Base-by-base conservation (phyloP, 2,113 vertebrate species). In the Sander vitreus region DNA sequence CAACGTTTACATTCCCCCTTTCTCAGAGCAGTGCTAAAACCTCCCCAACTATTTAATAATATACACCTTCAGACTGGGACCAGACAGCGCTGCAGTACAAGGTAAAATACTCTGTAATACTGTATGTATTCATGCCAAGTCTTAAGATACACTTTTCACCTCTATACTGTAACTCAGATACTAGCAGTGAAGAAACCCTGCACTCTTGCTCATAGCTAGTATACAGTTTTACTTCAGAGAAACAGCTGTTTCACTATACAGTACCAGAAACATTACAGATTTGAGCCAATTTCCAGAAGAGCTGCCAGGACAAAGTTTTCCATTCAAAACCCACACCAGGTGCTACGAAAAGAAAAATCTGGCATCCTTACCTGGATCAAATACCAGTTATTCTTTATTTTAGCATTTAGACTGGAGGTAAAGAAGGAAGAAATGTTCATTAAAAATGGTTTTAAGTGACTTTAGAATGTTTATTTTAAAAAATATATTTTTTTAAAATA, bases 1-100 rank as follows among this genome's bases (percentile, higher is more conserved):
- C 76, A 64, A 81, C 67, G 72, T 86, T 90, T 80, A 75, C 67
- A 74, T 80, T 73, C 84, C 81, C 76, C 78, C 78, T 23, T 75
- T 91, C 73, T 80, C 86, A 69, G 65, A 88, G 86, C 80, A 11
- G 70, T 85, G 76, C 73, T 87, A 89, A 86, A 90, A 91, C 83
- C 73, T 77, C 62, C 81, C 43, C 65, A 25, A 58, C 65, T 75
- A 25, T 91, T 93, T 83, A 92, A 93, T 94, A 87, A 92, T 94
- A 89, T 64, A 93, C 53, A 48, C 60, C 33, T 78, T 83, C 77
- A 80, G 72, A 82, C 78, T 73, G 58, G 78, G 78, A 83, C 43
- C 69, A 88, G 79, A 87, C 81, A 54, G 65, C 75, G 57, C 80
- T 70, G 78, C 78, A 67, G 83, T 12, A 76, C 36, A 23, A 47